Evolutionary conservation across 2,113 vertebrate genomes (phyloP).

Genomic region (Diadophis punctatus): DNA sequence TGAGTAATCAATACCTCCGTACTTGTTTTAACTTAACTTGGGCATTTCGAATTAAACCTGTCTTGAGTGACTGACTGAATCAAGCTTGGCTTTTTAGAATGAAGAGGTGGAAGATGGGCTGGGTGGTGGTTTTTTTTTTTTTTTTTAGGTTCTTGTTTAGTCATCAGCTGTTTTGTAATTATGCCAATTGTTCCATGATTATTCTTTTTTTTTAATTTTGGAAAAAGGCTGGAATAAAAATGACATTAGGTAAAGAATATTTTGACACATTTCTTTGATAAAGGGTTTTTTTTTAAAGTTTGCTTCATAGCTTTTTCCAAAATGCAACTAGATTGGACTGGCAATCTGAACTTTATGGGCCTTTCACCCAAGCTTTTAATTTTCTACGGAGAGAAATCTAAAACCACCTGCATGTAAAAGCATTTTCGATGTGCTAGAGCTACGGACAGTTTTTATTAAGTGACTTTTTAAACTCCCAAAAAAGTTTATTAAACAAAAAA

Average conservation of each 20-base stretch:
- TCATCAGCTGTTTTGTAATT: slow-evolving; percentile 34
- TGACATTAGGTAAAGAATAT: slow-evolving; percentile 61
- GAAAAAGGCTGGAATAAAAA: slow-evolving; percentile 64
- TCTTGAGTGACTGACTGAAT: neutral
- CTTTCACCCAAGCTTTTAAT: slow-evolving; percentile 54
- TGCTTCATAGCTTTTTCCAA: slow-evolving; percentile 37
- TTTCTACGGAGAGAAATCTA: slow-evolving; percentile 44
- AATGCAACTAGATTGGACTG: slow-evolving; percentile 25
- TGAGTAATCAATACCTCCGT: slow-evolving; percentile 38
- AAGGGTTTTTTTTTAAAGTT: slow-evolving; percentile 30
- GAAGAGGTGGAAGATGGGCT: slow-evolving; percentile 29
- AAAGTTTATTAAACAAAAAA: slow-evolving; percentile 61
- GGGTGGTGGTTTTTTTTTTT: no score
- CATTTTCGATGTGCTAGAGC: slow-evolving; percentile 70
- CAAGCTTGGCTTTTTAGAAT: slow-evolving; percentile 12
- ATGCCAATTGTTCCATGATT: slow-evolving; percentile 44
- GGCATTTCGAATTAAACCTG: slow-evolving; percentile 24
- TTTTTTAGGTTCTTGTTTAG: neutral
- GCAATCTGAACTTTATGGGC: slow-evolving; percentile 35
- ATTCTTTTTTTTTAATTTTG: slow-evolving; percentile 14
- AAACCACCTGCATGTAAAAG: slow-evolving; percentile 59
- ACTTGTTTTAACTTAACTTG: slow-evolving; percentile 16
- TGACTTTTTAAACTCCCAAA: slow-evolving; percentile 69
- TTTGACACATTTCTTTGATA: slow-evolving; percentile 64
- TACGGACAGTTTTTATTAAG: slow-evolving; percentile 67